These are phyloP conservation scores for Thomomys bottae DNA, from an alignment of 2,113 vertebrate species.

Conservation along the genomic window DNA sequence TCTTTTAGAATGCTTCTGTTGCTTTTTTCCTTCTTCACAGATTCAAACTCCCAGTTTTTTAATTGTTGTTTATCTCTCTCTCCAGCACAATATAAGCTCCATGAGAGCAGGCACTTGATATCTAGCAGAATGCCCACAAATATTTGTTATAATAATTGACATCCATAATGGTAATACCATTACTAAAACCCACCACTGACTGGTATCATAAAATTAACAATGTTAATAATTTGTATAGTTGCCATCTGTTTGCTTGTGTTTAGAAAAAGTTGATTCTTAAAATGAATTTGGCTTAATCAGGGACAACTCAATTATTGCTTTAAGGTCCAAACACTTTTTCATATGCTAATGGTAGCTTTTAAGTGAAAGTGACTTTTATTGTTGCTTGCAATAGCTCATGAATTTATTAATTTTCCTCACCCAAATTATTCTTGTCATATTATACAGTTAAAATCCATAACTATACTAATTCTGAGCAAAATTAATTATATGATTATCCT, in stretches of 20 bases:
- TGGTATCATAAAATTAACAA: neutral
- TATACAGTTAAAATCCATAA: constrained; percentile 30
- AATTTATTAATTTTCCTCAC: constrained; percentile 47
- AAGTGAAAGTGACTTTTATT: constrained; percentile 35
- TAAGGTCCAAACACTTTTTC: constrained; percentile 36
- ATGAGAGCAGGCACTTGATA: neutral
- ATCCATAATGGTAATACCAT: neutral
- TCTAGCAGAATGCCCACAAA: neutral
- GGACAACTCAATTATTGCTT: neutral
- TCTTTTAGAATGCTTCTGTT: neutral
- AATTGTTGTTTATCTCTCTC: neutral
- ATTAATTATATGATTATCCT: constrained; percentile 22
- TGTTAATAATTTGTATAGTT: neutral
- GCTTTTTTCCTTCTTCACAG: neutral
- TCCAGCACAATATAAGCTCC: neutral
- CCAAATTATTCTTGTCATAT: constrained; percentile 15
- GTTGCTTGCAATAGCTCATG: constrained; percentile 31
- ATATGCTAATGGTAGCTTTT: constrained; percentile 22
- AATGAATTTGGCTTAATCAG: neutral
- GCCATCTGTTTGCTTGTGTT: constrained; percentile 18
- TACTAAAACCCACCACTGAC: neutral
- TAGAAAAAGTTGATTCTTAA: constrained; percentile 33
- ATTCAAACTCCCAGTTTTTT: neutral
- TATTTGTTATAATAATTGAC: constrained; percentile 20
- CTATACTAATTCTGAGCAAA: constrained; percentile 13